Conservation (phyloP, 2,888 invertebrate genomes). For the Lepidocyrtinus sp. region DNA sequence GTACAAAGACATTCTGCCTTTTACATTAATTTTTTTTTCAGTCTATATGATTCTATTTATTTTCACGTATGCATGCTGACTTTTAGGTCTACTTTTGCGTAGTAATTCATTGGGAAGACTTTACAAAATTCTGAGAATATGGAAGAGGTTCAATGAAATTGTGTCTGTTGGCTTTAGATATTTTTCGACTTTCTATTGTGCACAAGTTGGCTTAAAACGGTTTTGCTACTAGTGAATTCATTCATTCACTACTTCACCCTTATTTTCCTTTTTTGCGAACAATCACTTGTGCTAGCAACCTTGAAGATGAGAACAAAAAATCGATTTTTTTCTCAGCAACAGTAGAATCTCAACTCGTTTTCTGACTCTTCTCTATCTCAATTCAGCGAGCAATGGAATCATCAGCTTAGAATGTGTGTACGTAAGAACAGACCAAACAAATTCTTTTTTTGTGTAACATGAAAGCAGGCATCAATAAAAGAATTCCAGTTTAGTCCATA, state of each 20-base stretch:
- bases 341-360: constrained; percentile 14
- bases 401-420: neutral
- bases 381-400: neutral
- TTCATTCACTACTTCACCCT: neutral
- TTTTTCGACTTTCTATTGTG: neutral
- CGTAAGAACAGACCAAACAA: neutral
- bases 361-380: neutral
- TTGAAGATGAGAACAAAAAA: constrained; percentile 29
- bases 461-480: neutral
- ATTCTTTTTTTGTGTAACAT: neutral
- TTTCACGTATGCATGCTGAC: neutral
- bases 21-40: too few relatives aligned
- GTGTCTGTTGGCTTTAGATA: constrained; percentile 22
- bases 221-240: neutral
- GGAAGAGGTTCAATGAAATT: neutral
- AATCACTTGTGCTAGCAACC: constrained; percentile 46
- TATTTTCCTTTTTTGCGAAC: neutral
- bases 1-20: neutral
- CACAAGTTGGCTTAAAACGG: neutral
- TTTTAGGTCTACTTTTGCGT: neutral
- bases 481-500: neutral
- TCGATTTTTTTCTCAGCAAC: constrained; percentile 35
- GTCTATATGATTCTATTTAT: neutral
- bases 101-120: neutral
- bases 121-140: neutral